Conservation (phyloP, 2,888 invertebrate species). For the Diadegma fenestrale region DNA sequence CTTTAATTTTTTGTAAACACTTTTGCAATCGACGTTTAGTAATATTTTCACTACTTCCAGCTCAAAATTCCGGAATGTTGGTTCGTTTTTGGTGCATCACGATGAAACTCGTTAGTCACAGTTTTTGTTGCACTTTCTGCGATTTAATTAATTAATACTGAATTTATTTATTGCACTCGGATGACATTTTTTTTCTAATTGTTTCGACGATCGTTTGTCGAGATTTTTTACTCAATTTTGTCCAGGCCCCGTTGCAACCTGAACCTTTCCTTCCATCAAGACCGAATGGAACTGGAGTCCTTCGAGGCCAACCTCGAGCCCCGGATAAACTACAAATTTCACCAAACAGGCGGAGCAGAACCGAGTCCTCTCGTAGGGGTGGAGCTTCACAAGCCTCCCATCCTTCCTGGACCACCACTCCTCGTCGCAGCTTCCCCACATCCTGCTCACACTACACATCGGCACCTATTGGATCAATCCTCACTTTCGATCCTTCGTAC, state of each 20-base stretch:
- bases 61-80: neutral
- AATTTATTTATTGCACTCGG: neutral
- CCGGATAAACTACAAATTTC: constrained; percentile 75
- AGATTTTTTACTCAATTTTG: neutral
- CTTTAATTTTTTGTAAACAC: neutral
- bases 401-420: constrained; percentile 56
- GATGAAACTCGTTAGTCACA: neutral
- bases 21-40: neutral
- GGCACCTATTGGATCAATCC: constrained; percentile 3
- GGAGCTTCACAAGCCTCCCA: constrained; percentile 74
- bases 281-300: constrained; percentile 30
- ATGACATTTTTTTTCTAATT: neutral
- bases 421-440: constrained; percentile 31
- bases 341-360: constrained; percentile 79
- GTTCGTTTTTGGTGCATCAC: neutral
- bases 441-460: constrained; percentile 16
- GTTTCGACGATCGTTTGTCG: neutral
- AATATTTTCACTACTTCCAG: neutral
- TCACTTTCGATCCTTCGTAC: neutral
- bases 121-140: neutral
- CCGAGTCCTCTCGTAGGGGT: constrained; percentile 75
- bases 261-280: neutral
- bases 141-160: neutral
- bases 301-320: constrained; percentile 59
- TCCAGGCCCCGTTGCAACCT: neutral